Base-by-base conservation (phyloP, 2,888 invertebrate genomes). In the Patella depressa region DNA sequence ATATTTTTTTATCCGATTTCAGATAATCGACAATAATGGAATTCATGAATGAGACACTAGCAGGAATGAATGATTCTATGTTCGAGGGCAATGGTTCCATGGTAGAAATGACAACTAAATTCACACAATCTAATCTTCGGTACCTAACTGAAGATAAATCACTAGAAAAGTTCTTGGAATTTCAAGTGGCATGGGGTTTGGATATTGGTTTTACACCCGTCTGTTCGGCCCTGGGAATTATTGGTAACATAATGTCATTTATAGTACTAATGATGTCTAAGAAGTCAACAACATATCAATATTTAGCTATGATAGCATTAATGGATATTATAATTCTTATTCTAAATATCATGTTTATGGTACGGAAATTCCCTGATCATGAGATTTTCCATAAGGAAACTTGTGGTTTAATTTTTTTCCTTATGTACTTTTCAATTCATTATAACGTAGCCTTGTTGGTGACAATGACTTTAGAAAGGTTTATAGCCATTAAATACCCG, bases 381-480 rank as follows among this genome's bases (percentile, higher is more conserved):
- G 79, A 80, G 72, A 70, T 75, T 12, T 54, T 80, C 53, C 71
- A 69, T 45, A 14, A 70, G 1, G 75, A 72, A 34, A 70, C 77
- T 17, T 80, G 80, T 76, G 76, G 74, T n/a, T 59, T 80, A 2
- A 55, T 80, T 0, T 77, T 69, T 55, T 80, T 80, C 45, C 59
- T 77, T n/a, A 65, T 77, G 53, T 77, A 76, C 57, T 80, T 77
- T 53, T 75, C 77, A 29, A 77, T 77, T 45, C 80, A 80, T 73
- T 74, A 72, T 71, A 73, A 73, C 72, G 80, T 80, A n/a, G 29
- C 71, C 12, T 59, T 78, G 9, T 73, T 81, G 74, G 59, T 75
- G 12, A 72, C 74, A 17, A 78, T 81, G 78, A 81, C 81, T 2
- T 53, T 75, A 7, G 81, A 81, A 72, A 77, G 79, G 34, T 81